A percentile compares a stretch with the other conserved stretches of the same genome.
Evolutionary conservation across 2,113 vertebrate species (phyloP).

Genomic region (Dromas ardeola): DNA sequence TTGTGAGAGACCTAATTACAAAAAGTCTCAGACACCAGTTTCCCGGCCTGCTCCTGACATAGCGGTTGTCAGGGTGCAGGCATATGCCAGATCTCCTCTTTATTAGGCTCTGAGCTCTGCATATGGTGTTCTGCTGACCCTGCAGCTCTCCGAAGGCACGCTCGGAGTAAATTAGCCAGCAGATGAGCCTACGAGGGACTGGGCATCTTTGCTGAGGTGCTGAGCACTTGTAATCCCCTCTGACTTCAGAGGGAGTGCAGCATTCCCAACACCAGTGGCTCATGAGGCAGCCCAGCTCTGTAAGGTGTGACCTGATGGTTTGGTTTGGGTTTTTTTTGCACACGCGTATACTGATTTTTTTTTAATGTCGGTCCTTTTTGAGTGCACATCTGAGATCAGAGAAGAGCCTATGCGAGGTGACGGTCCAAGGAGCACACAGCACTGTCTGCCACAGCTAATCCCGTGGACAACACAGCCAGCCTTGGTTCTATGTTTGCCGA

Average conservation of each 20-base stretch:
- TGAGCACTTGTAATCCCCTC: background rate
- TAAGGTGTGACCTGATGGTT: background rate
- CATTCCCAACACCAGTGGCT: background rate
- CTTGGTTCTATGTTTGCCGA: background rate
- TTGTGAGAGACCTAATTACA: background rate
- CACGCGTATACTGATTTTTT: rapidly evolving
- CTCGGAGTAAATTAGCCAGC: background rate
- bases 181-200: background rate
- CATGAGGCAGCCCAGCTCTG: background rate
- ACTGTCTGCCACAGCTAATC: background rate
- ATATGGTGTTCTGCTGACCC: background rate
- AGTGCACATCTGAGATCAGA: background rate
- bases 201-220: background rate
- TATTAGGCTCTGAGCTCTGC: background rate
- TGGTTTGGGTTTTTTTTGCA: background rate
- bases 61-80: background rate
- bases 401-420: background rate
- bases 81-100: background rate
- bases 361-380: background rate
- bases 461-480: rapidly evolving
- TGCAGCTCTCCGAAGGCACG: background rate
- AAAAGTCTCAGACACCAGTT: background rate
- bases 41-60: background rate
- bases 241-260: background rate
- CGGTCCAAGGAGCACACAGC: rapidly evolving